These are phyloP conservation scores for Ophiothrix spiculata DNA, from an alignment of 35 echinoderm and acorn worm genomes.

Conservation along the genomic window DNA sequence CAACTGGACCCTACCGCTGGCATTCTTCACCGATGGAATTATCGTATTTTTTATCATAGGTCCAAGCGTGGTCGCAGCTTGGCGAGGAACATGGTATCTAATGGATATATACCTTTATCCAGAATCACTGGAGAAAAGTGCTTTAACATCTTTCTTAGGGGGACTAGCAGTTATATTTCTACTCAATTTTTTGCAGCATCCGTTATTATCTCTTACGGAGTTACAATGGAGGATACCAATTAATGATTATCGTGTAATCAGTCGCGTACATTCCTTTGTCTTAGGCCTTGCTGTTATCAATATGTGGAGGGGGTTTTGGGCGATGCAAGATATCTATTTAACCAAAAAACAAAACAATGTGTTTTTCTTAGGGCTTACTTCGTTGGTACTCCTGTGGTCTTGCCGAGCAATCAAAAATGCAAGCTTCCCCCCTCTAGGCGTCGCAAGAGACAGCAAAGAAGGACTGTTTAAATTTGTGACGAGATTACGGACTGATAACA, in stretches of 20 bases:
- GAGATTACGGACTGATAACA: not conserved
- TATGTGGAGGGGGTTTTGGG: not conserved
- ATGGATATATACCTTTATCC: not conserved
- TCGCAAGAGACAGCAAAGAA: not conserved
- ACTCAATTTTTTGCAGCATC: not conserved
- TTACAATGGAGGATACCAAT: not conserved
- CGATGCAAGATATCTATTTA: not conserved
- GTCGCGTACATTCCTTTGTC: not conserved
- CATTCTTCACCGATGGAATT: not conserved
- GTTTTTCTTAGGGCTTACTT: not conserved
- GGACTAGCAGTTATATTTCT: not conserved
- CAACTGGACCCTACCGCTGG: not conserved
- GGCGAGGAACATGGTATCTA: not conserved
- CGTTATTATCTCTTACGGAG: not conserved
- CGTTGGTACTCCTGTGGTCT: not conserved
- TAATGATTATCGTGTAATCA: not conserved
- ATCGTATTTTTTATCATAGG: not conserved
- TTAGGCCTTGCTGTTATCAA: not conserved
- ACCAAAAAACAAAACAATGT: not conserved
- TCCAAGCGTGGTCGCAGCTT: not conserved
- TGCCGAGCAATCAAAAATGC: conserved; percentile 4
- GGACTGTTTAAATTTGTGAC: not conserved
- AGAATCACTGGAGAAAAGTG: not conserved
- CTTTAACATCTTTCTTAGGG: not conserved
- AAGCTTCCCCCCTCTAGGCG: not conserved